phyloP scores from a whole-genome alignment of 2,888 invertebrate species.

The Odontocerum albicorne region DNA sequence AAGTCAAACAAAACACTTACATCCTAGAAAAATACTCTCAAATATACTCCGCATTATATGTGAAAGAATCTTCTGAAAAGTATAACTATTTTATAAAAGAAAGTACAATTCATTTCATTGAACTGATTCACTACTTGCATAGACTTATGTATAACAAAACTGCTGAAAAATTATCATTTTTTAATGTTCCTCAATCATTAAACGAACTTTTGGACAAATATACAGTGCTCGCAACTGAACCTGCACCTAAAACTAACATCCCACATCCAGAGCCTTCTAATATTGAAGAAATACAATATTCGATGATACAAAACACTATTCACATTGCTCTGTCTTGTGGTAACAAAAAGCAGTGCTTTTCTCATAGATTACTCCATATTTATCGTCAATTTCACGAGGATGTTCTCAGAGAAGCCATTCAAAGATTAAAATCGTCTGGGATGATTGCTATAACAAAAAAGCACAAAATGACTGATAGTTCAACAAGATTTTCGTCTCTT shows the following conservation, averaged over 20 bases:
- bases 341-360: constrained; percentile 51
- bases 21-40: constrained; percentile 9
- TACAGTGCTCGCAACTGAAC: constrained; percentile 9
- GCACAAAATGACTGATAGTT: background rate
- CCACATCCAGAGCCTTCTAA: background rate
- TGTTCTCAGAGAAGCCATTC: constrained; percentile 61
- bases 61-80: constrained; percentile 42
- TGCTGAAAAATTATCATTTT: constrained; percentile 29
- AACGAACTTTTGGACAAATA: constrained; percentile 42
- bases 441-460: constrained; percentile 40
- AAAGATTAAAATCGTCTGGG: constrained; percentile 47
- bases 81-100: constrained; percentile 42
- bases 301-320: constrained; percentile 57
- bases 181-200: constrained; percentile 43
- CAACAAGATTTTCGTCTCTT: constrained; percentile 39
- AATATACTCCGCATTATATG: constrained; percentile 34
- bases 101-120: constrained; percentile 44
- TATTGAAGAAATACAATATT: constrained; percentile 6
- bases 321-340: constrained; percentile 66
- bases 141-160: constrained; percentile 40
- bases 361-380: constrained; percentile 59
- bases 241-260: background rate
- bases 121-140: constrained; percentile 42
- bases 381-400: constrained; percentile 73
- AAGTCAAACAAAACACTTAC: constrained; percentile 39